Percentiles rank a stretch among this genome's conserved stretches.
Evolutionary conservation across 2,113 vertebrate genomes (phyloP).

Genomic region (Cepphus grylle): DNA sequence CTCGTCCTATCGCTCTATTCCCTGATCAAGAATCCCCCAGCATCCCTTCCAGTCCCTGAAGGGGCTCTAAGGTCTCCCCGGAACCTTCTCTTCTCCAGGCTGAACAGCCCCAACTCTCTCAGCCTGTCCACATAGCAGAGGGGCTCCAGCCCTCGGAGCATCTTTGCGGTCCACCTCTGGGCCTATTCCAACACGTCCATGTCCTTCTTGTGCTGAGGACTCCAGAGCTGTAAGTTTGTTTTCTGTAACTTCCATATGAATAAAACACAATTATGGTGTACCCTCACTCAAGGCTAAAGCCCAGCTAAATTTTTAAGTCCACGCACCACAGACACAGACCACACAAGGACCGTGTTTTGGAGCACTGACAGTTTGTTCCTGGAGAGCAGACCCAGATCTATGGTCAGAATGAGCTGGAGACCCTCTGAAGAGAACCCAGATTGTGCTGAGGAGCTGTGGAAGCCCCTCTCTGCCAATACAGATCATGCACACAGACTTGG

Average conservation of each 20-base stretch:
- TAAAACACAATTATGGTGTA: rapidly evolving
- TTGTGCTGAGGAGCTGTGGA: background rate
- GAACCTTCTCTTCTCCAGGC: no score
- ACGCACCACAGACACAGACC: rapidly evolving
- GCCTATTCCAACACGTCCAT: no score
- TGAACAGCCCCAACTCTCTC: no score
- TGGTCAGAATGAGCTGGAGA: background rate
- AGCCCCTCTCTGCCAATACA: background rate
- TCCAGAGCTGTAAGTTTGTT: no score
- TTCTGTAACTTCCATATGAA: background rate
- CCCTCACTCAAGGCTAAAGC: background rate
- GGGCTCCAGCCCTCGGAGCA: no score
- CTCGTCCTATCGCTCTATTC: no score
- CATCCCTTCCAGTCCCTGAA: no score
- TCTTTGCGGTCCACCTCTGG: no score
- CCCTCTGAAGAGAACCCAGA: background rate
- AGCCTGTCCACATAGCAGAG: no score
- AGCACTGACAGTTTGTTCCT: background rate
- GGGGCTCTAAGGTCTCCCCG: no score
- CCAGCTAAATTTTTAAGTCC: background rate
- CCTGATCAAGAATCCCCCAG: no score
- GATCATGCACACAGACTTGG: background rate
- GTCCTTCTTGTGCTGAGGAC: no score
- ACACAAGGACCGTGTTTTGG: rapidly evolving
- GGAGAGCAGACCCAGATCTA: background rate